Evolutionary conservation across 2,888 invertebrate genomes (phyloP).

Genomic region (Neria commutata): DNA sequence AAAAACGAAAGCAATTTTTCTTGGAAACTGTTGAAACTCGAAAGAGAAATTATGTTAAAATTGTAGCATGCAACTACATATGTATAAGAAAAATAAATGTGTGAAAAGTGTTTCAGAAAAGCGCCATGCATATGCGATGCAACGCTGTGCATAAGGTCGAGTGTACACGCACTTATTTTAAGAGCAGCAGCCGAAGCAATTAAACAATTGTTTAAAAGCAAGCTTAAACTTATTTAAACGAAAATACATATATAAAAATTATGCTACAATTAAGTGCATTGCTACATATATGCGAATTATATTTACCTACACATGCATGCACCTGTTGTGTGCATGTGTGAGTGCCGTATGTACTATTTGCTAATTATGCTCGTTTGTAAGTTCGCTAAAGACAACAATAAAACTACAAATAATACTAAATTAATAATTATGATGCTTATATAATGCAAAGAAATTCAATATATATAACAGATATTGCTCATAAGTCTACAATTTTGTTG

Average conservation of each 20-base stretch:
- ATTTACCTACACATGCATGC: neutral
- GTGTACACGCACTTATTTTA: no score
- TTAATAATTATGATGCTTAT: constrained; percentile 16
- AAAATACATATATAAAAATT: neutral
- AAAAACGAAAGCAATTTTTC: constrained; percentile 49
- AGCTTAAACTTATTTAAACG: constrained; percentile 19
- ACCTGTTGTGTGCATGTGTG: no score
- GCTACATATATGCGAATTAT: neutral
- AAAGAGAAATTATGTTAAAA: constrained; percentile 16
- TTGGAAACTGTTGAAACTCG: constrained; percentile 43
- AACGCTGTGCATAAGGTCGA: constrained; percentile 38
- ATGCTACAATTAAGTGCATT: constrained; percentile 5
- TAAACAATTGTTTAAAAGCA: constrained; percentile 26
- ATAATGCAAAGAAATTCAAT: constrained; percentile 12
- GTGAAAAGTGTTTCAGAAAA: neutral
- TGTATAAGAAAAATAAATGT: neutral
- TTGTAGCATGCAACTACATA: constrained; percentile 28
- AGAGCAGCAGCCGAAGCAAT: constrained; percentile 33
- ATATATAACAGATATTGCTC: no score
- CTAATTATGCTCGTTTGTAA: constrained; percentile 41
- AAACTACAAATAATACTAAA: constrained; percentile 15
- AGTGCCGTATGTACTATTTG: constrained; percentile 9
- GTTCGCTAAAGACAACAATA: constrained; percentile 30
- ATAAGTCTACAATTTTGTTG: constrained; percentile 18
- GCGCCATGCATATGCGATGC: constrained; percentile 15